A percentile compares a stretch with the other conserved stretches of the same genome.
These are phyloP conservation scores for Theretra japonica DNA, from an alignment of 2,888 invertebrate genomes.

Conservation along the genomic window DNA sequence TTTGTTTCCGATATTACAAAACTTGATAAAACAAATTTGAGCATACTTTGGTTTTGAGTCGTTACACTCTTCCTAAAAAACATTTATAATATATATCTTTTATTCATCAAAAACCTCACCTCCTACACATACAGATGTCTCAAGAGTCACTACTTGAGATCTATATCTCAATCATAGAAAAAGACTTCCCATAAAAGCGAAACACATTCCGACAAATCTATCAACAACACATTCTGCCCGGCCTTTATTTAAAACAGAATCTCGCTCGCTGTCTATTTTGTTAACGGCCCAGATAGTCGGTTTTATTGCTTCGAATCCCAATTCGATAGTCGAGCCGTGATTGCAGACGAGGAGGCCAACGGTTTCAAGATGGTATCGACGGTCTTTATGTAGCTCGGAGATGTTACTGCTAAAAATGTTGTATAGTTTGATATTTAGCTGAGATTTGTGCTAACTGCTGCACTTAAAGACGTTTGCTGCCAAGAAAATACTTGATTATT, in stretches of 20 bases:
- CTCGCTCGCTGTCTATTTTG: constrained; percentile 15
- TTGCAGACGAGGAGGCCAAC: constrained; percentile 20
- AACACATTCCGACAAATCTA: constrained; percentile 4
- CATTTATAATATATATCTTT: too few relatives aligned
- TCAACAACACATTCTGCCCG: constrained; percentile 1
- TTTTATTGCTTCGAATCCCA: constrained; percentile 25
- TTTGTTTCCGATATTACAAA: background rate
- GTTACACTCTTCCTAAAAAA: too few relatives aligned
- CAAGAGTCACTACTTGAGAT: background rate
- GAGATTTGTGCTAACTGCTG: too few relatives aligned
- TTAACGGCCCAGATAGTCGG: constrained; percentile 17
- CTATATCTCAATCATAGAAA: background rate
- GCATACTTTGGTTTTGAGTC: too few relatives aligned
- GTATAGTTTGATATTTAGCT: background rate
- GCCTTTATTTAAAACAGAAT: constrained; percentile 14
- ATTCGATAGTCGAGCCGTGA: constrained; percentile 22
- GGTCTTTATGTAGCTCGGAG: constrained; percentile 8
- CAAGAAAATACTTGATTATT: too few relatives aligned
- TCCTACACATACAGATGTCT: background rate
- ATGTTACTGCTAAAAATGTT: constrained; percentile 24
- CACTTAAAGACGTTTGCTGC: too few relatives aligned
- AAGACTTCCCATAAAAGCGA: background rate
- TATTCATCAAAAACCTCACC: too few relatives aligned
- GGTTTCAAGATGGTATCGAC: constrained; percentile 28
- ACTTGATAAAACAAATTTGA: background rate